Evolutionary conservation across 1,140 invertebrate genomes (phyloP).

Genomic region (Drosophila mojavensis): DNA sequence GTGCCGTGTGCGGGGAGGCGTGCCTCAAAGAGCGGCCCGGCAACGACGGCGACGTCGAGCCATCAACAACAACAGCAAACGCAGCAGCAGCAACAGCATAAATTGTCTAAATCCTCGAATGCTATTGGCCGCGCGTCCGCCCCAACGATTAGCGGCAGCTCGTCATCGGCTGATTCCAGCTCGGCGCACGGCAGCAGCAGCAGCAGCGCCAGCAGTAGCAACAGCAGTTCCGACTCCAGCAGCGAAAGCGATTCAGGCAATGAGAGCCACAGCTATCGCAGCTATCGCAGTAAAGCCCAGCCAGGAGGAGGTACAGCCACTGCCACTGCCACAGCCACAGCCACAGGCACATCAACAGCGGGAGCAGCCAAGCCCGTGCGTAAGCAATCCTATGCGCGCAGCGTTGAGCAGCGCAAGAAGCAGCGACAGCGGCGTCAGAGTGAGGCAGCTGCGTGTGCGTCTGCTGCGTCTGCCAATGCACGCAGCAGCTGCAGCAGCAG

Average conservation of each 20-base stretch:
- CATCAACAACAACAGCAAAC: slow-evolving; percentile 56
- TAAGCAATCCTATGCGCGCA: slow-evolving; percentile 70
- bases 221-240: slow-evolving; percentile 6
- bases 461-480: slow-evolving; percentile 56
- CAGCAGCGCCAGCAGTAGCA: slow-evolving; percentile 54
- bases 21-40: slow-evolving; percentile 70
- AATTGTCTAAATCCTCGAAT: slow-evolving; percentile 34
- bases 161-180: slow-evolving; percentile 77
- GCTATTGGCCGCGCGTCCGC: slow-evolving; percentile 55
- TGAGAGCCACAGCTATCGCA: slow-evolving; percentile 36
- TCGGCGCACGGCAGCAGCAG: slow-evolving; percentile 54
- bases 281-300: slow-evolving; percentile 15
- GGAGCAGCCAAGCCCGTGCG: slow-evolving; percentile 27
- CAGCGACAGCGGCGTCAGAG: slow-evolving; percentile 81
- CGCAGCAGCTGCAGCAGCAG: slow-evolving; percentile 82
- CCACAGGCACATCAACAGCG: slow-evolving; percentile 4
- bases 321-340: slow-evolving; percentile 10
- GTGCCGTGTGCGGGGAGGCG: slow-evolving; percentile 71
- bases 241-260: slow-evolving; percentile 10
- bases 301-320: slow-evolving; percentile 2
- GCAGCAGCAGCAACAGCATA: slow-evolving; percentile 50
- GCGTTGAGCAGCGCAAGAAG: slow-evolving; percentile 80
- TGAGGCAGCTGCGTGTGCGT: slow-evolving; percentile 62
- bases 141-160: slow-evolving; percentile 73
- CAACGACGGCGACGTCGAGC: slow-evolving; percentile 68